Base-by-base conservation (phyloP, 2,797 vertebrate species). In the Loriculus beryllinus region DNA sequence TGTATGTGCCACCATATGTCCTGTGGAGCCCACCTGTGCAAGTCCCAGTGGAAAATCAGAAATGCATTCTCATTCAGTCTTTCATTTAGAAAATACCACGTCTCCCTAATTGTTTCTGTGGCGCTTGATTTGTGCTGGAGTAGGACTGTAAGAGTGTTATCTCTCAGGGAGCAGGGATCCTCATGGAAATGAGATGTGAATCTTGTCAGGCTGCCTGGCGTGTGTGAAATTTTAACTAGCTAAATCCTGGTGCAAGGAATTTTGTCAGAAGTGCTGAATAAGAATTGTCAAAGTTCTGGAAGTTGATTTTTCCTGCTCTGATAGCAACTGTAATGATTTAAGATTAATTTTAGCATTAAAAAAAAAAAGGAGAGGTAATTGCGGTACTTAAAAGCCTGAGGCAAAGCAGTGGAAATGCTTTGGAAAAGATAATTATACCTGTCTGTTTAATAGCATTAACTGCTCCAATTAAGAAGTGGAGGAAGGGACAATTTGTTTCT, bases 401-500 rank as follows among this genome's bases (percentile, higher is more conserved):
- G 89, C 93, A 96, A 86, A 95, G 96, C 92, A 95, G 87, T 93
- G 69, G 72, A 82, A 96, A 94, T 72, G 64, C 90, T 96, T 95
- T 95, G 86, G 95, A 96, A 93, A 86, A 89, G 92, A 92, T 96
- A 97, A 96, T 96, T 97, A 88, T 86, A 95, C 93, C 95, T 92
- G 87, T 91, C 49, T 89, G 56, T 96, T 95, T 96, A 96, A 97
- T 94, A 81, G 79, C 93, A 84, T 93, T 96, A 89, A 96, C 72
- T 75, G 62, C 74, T 59, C 92, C 95, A 93, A 92, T 96, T 96
- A 97, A 89, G 78, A 72, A 89, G 37, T 23, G 81, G 77, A 93
- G 28, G 74, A 78, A 92, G 51, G 62, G 37, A 49, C 56, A 67
- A 79, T 82, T 90, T 95, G 52, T 93, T 86, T 88, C 54, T 85